These are phyloP conservation scores for Ceyx melanurus DNA, from an alignment of 2,113 vertebrate species.

Conservation along the genomic window DNA sequence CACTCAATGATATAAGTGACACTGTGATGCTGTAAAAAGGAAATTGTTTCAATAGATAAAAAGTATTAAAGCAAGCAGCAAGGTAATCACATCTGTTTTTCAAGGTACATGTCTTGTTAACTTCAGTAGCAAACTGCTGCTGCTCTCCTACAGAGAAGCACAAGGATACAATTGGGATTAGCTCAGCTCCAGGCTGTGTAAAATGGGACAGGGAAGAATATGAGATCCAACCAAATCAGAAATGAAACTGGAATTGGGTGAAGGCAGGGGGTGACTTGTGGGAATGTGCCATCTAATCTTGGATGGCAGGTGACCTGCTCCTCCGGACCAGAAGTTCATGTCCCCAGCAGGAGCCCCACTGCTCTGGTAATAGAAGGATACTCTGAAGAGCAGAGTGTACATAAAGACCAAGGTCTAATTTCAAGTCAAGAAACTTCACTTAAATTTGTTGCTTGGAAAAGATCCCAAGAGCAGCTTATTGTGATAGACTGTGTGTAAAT, in stretches of 20 bases:
- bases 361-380: background rate
- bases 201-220: background rate
- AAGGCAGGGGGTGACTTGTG: background rate
- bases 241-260: background rate
- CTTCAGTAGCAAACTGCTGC: background rate
- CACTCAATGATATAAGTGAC: background rate
- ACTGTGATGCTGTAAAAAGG: background rate
- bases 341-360: background rate
- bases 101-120: background rate
- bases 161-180: accelerated
- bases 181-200: background rate
- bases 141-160: background rate
- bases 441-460: background rate
- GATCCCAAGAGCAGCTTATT: background rate
- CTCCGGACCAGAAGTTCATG: accelerated
- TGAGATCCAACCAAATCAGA: background rate
- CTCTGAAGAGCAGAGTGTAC: background rate
- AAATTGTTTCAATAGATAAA: background rate
- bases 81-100: background rate
- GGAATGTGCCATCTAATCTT: background rate
- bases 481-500: background rate
- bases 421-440: background rate
- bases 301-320: background rate
- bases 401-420: background rate
- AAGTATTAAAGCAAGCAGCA: background rate